phyloP scores from a whole-genome alignment of 2,888 invertebrate genomes.

The Seira musarum region DNA sequence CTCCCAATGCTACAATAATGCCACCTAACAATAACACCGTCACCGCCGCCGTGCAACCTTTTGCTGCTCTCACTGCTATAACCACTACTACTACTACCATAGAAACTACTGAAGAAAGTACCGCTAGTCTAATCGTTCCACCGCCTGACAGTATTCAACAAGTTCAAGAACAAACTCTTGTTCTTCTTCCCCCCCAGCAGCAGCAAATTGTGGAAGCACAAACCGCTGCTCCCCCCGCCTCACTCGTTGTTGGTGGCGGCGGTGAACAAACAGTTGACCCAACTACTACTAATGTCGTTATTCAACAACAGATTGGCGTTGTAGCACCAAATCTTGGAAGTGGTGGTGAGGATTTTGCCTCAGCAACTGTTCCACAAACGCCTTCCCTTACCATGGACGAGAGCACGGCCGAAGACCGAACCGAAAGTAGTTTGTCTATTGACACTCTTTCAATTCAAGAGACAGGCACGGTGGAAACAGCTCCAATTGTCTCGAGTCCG shows the following conservation, averaged over 20 bases:
- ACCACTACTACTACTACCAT: slow-evolving; percentile 27
- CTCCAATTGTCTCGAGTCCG: slow-evolving; percentile 3
- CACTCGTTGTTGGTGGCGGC: background rate
- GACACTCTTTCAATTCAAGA: slow-evolving; percentile 25
- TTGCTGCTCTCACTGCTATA: slow-evolving; percentile 31
- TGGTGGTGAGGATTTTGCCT: background rate
- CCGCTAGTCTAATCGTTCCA: too few relatives aligned
- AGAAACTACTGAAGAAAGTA: background rate
- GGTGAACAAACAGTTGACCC: slow-evolving; percentile 32
- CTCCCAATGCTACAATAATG: background rate
- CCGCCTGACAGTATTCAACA: slow-evolving; percentile 32
- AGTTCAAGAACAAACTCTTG: too few relatives aligned
- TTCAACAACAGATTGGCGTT: slow-evolving; percentile 40
- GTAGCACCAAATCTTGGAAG: slow-evolving; percentile 2
- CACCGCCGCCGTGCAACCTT: background rate
- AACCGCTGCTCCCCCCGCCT: background rate
- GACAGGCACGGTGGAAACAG: background rate
- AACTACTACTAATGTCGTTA: slow-evolving; percentile 18
- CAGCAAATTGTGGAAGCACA: slow-evolving; percentile 22
- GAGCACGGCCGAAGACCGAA: slow-evolving; percentile 27
- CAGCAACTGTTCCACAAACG: background rate
- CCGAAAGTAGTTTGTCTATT: slow-evolving; percentile 35
- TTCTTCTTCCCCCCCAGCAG: slow-evolving; percentile 1
- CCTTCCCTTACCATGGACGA: background rate
- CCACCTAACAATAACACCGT: background rate